Evolutionary conservation across 2,113 vertebrate genomes (phyloP), one percentile per base, ranked within the genome.

Genomic region (Guaruba guarouba): DNA sequence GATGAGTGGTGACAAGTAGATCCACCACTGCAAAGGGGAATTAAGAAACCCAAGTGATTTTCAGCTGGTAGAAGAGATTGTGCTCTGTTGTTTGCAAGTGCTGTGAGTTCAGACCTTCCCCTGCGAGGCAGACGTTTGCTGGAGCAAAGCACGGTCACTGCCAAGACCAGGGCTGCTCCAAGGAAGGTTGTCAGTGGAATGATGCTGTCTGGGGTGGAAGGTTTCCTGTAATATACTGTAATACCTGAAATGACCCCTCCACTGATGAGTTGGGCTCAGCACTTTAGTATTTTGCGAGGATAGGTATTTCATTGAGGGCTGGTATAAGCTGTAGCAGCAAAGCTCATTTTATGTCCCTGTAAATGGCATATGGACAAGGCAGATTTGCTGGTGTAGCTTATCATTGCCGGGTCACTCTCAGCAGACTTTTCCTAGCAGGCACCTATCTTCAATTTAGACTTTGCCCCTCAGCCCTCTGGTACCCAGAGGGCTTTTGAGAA

Each of bases 291-390:
- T 93, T 77, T 88, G 92, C 94, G 13, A 2, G 91, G 54, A 10
- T 29, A 86, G 92, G 67, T 69, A 5, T 95, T 97, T 95, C 67
- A 31, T 6, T 54, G 62, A 55, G 59, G 76, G 67, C 51, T 88
- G 68, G 22, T 43, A 20, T 90, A 51, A 94, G 63, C 91, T 87
- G 54, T 33, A 66, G 57, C 86, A 54, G 83, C 84, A 94, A 91
- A 93, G 93, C 93, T 95, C 41, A 84, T 95, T 97, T 95, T 84
- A 77, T 77, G 82, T 80, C 63, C 62, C 67, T 92, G 18, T 86
- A 80, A 93, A 76, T 80, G 90, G 59, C 79, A 69, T 4, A 28
- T 1, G 8, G 84, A 79, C 87, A 31, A 84, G 84, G 78, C 70
- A 79, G 83, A 87, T 95, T 87, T 92, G 81, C 81, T 87, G 74